Base-by-base conservation (phyloP, 2,113 vertebrate genomes). In the Sander lucioperca region DNA sequence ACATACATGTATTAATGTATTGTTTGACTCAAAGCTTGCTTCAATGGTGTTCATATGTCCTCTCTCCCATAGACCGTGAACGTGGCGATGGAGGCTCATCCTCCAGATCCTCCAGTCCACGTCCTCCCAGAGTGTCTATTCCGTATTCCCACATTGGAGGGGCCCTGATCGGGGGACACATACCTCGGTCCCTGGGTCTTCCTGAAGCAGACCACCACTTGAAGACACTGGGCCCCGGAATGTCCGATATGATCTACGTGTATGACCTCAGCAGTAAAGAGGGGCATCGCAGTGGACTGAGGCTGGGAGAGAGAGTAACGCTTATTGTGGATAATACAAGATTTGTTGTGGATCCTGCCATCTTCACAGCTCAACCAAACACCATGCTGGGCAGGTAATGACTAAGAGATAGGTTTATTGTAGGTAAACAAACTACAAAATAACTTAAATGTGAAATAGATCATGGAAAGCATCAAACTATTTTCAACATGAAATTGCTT, bases 361-460 rank as follows among this genome's bases (percentile, higher is more conserved):
- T 99, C 92, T 99, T 99, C 91, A 99, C 97, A 2, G 98, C 98
- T 76, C 98, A 99, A 6, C 98, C 98, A 50, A 99, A 99, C 92
- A 99, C 98, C 59, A 99, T 99, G 98, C 94, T 99, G 94, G 98
- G 98, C 95, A 97, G 98, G 98, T 99, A 93, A 87, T 14, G 9
- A 57, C 57, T 16, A 19, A 53, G 3, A 57, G 9, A 23, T 30
- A 15, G 27, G 18, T 50, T 27, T n/a, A 25, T 21, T 19, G 47
- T 21, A 8, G 10, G 6, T 63, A 16, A 30, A 67, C 14, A 56
- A 56, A 11, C n/a, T 39, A 21, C 10, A 13, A 36, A 43, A 64
- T 45, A 15, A 43, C 9, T 63, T 47, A 33, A 33, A 33, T 33
- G 33, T 33, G 15, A 47, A 18, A 30, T 12, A n/a, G 0, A 56